phyloP scores from a whole-genome alignment of 2,888 invertebrate genomes.

The Drosophila phalerata region DNA sequence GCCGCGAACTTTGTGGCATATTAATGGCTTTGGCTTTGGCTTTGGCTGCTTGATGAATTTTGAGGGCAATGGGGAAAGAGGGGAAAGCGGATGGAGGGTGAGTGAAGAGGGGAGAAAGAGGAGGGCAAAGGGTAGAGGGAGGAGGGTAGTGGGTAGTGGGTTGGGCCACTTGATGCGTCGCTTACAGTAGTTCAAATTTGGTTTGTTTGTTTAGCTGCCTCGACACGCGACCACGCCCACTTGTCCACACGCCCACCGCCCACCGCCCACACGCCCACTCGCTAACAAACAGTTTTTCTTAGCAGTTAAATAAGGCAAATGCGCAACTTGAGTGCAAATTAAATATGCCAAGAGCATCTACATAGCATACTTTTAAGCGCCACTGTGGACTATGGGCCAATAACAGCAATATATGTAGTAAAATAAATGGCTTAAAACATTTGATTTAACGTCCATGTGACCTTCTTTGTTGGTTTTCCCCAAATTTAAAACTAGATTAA shows the following conservation, averaged over 20 bases:
- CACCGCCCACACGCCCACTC: neutral
- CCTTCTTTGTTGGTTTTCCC: no score
- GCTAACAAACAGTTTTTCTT: conserved; percentile 26
- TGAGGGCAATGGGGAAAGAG: neutral
- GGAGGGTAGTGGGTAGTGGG: neutral
- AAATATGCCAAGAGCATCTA: conserved; percentile 71
- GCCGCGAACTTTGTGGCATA: conserved; percentile 64
- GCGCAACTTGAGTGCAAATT: conserved; percentile 75
- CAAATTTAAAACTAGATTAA: no score
- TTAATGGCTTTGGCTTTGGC: conserved; percentile 56
- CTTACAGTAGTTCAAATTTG: conserved; percentile 48
- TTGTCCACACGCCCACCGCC: neutral
- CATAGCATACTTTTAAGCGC: conserved; percentile 40
- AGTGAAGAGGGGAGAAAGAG: neutral
- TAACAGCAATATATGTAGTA: neutral
- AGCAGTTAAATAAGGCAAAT: conserved; percentile 55
- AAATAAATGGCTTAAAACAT: no score
- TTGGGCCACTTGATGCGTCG: conserved; percentile 44
- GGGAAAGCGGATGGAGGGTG: no score
- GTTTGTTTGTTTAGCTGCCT: conserved; percentile 56
- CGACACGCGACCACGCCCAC: conserved; percentile 31
- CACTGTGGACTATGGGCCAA: conserved; percentile 32
- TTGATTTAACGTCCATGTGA: no score
- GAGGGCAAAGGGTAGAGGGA: neutral
- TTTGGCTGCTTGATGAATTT: conserved; percentile 8